Percentiles rank a stretch among this genome's conserved stretches.
phyloP scores from a whole-genome alignment of 2,888 invertebrate species.

The Lasioglossum marginatum region DNA sequence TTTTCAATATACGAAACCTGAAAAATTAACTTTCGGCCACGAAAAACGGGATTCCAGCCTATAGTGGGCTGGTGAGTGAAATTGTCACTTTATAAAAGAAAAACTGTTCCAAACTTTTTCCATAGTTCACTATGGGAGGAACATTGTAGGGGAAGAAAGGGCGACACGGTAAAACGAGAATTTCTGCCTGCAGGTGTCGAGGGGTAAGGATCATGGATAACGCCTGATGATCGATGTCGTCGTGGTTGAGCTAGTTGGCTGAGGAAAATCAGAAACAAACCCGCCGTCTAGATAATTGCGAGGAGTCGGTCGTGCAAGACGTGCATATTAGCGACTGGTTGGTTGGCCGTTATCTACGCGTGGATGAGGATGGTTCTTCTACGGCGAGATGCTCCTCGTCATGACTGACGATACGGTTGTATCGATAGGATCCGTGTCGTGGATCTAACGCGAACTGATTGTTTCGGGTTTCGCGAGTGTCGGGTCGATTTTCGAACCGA shows the following conservation, averaged over 20 bases:
- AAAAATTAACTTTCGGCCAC: no score
- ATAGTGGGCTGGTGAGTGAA: no score
- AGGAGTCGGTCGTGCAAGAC: not conserved
- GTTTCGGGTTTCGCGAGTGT: conserved; percentile 45
- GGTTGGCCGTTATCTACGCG: conserved; percentile 30
- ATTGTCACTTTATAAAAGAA: no score
- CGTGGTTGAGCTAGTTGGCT: not conserved
- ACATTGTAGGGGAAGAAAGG: no score
- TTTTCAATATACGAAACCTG: no score
- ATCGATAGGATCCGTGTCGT: conserved; percentile 13
- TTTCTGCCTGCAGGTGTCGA: conserved; percentile 29
- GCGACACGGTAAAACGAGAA: not conserved
- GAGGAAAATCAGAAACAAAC: conserved; percentile 24
- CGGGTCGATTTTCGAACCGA: not conserved
- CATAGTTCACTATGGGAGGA: no score
- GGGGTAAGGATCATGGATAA: not conserved
- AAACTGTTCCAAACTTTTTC: no score
- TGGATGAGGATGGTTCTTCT: conserved; percentile 23
- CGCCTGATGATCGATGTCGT: not conserved
- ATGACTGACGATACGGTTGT: conserved; percentile 31
- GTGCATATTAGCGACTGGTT: conserved; percentile 19
- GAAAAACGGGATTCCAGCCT: no score
- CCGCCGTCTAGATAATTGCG: conserved; percentile 37
- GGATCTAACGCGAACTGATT: conserved; percentile 26
- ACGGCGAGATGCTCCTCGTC: conserved; percentile 4